A percentile compares a stretch with the other conserved stretches of the same genome.
These are phyloP conservation scores for Chascanopsetta lugubris DNA, from an alignment of 2,113 vertebrate genomes.

Conservation along the genomic window DNA sequence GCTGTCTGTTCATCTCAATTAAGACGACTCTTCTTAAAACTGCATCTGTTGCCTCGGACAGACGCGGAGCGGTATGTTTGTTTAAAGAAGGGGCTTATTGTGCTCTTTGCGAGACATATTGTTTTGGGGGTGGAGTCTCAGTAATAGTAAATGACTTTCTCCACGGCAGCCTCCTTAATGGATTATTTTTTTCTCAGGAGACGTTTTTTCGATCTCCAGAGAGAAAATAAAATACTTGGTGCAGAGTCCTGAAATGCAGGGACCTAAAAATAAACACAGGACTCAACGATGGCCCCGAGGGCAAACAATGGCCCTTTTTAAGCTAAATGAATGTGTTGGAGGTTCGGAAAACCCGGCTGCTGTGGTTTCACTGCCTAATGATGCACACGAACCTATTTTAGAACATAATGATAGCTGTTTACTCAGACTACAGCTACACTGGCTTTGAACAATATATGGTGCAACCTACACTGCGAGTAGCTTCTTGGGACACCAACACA, in stretches of 20 bases:
- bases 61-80: not conserved
- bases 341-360: not conserved
- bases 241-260: not conserved
- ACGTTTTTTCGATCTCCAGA: not conserved
- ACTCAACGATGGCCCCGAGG: slow-evolving; percentile 15
- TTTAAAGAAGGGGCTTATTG: slow-evolving; percentile 12
- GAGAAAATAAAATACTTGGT: not conserved
- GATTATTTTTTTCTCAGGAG: not conserved
- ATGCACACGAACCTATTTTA: slow-evolving; percentile 21
- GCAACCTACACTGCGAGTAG: no score
- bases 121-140: slow-evolving; percentile 9
- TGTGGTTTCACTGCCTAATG: slow-evolving; percentile 28
- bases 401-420: slow-evolving; percentile 15
- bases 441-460: not conserved
- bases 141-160: not conserved
- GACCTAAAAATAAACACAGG: slow-evolving; percentile 20
- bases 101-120: slow-evolving; percentile 11
- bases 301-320: not conserved
- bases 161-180: not conserved
- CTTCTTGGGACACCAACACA: no score
- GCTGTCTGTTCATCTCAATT: slow-evolving; percentile 41
- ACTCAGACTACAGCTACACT: slow-evolving; percentile 3
- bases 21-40: slow-evolving; percentile 37
- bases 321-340: slow-evolving; percentile 3
- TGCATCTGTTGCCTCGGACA: slow-evolving; percentile 20